Conservation (phyloP, 2,888 invertebrate genomes). For the Cremastinae sp. region DNA sequence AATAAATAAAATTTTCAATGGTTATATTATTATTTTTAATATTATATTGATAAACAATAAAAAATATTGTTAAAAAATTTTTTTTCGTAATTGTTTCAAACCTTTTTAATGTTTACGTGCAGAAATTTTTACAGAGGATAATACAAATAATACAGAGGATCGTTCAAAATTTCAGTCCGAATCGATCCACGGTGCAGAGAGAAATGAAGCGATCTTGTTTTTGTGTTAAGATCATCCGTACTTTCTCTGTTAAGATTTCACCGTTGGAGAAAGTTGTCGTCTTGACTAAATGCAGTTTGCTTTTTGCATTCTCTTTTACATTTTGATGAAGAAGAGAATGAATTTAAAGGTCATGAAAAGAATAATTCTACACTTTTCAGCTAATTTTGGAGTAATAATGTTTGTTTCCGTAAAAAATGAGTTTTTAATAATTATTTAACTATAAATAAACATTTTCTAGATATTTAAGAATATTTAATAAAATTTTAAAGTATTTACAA, state of each 20-base stretch:
- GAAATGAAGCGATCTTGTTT: constrained; percentile 27
- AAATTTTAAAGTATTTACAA: no score
- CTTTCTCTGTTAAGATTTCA: constrained; percentile 67
- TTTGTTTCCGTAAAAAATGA: no score
- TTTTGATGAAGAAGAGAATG: no score
- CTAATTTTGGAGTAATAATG: no score
- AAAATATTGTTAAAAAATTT: no score
- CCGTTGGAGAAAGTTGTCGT: constrained; percentile 70
- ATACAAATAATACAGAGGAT: no score
- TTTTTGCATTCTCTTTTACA: no score
- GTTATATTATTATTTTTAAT: not conserved
- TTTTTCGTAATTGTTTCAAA: not conserved
- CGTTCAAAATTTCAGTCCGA: constrained; percentile 1
- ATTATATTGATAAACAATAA: not conserved
- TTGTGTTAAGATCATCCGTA: not conserved
- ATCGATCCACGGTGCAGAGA: constrained; percentile 12
- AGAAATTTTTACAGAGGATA: not conserved
- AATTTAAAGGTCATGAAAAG: no score
- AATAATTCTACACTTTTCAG: no score
- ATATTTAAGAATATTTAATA: no score
- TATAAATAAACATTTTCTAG: no score
- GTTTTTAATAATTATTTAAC: no score
- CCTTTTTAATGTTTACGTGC: not conserved
- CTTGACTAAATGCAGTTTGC: not conserved
- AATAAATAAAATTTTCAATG: not conserved